These are phyloP conservation scores for Tetragnatha versicolor DNA, from an alignment of 1,140 invertebrate species.

Conservation along the genomic window DNA sequence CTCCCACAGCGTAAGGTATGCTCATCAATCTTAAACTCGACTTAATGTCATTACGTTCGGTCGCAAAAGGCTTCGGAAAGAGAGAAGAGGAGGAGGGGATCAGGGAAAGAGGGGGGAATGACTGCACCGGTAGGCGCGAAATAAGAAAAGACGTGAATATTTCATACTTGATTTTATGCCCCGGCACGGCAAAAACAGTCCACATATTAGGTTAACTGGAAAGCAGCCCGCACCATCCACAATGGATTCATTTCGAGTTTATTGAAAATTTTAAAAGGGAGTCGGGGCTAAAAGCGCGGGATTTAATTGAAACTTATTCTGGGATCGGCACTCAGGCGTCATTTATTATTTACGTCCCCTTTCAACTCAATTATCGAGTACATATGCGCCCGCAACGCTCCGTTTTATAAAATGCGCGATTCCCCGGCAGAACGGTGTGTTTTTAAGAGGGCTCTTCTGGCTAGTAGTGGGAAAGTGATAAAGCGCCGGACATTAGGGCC, in stretches of 20 bases:
- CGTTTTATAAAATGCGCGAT: too few species aligned
- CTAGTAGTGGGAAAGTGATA: too few species aligned
- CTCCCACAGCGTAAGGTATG: conserved; percentile 37
- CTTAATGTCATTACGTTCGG: conserved; percentile 55
- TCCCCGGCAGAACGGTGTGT: too few species aligned
- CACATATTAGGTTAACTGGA: conserved; percentile 52
- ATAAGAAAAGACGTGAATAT: conserved; percentile 53
- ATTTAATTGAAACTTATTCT: conserved; percentile 55
- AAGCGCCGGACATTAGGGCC: too few species aligned
- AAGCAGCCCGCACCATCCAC: not conserved
- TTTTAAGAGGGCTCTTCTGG: too few species aligned
- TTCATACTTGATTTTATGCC: conserved; percentile 54
- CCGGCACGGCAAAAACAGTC: not conserved
- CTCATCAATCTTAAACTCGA: conserved; percentile 55
- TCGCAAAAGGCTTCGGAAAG: conserved; percentile 41
- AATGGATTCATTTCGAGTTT: conserved; percentile 48
- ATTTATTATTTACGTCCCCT: conserved; percentile 35
- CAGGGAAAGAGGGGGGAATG: not conserved
- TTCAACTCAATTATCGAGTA: conserved; percentile 44
- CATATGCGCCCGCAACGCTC: not conserved
- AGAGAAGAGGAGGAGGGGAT: not conserved
- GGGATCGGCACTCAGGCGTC: conserved; percentile 3
- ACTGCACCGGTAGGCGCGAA: too few species aligned
- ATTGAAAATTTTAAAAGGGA: conserved; percentile 32
- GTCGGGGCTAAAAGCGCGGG: not conserved